Evolutionary conservation across 2,113 vertebrate species (phyloP), one percentile per base, ranked within the genome.

Genomic region (Echinops telfairi): DNA sequence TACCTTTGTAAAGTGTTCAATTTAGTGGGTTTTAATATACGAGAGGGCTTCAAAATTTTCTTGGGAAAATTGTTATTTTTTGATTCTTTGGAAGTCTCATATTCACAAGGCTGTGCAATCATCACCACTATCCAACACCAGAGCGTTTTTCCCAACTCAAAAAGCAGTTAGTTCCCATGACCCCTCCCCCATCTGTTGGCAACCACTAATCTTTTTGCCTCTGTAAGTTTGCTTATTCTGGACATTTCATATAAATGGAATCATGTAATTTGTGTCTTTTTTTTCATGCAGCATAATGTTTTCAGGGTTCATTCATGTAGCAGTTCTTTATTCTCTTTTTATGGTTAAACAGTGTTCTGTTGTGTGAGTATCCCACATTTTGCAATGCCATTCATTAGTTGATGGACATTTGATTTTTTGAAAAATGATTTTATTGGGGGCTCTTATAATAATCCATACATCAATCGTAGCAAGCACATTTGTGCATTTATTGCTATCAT

Each of bases 141-240:
- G 47, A 53, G 47, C 47, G 10, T 53, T 53, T 53, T 53, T 53
- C 47, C 47, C 47, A 53, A 53, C 47, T 53, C 47, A 53, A 53
- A 6, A 53, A 53, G 10, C 47, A 53, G 47, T 47, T 47, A 47
- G 43, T 53, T 53, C 60, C 60, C 20, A 22, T 62, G 1, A 6
- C 60, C 8, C 33, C 7, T 43, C 33, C 47, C 36, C 36, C 8
- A 15, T 87, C 58, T 94, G n/a, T 10, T 82, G 57, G 75, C 57
- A 83, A 57, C 57, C 79, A 36, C 40, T 87, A 20, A 47, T 78
- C 88, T 93, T 92, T 92, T 19, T n/a, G 76, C 84, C 10, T 90
- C 16, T 87, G n/a, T 86, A 57, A 36, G 70, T 90, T 96, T 92
- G 19, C 12, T 22, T 82, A 1, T 81, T 85, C 23, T 84, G 82